Evolutionary conservation across 1,140 invertebrate species (phyloP).

Genomic region (Ceratitis capitata): DNA sequence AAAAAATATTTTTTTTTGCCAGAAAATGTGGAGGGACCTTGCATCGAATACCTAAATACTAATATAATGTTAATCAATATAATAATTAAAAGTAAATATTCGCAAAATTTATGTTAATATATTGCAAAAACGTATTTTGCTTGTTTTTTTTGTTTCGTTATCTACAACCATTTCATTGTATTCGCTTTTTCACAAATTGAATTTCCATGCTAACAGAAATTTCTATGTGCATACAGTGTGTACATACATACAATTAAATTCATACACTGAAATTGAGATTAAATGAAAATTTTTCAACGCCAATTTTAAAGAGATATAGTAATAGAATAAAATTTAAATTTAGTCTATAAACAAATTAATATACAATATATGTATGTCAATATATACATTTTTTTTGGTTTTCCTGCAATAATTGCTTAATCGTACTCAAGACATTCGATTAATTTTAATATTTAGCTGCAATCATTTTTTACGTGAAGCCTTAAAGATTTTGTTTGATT

Average conservation of each 20-base stretch:
- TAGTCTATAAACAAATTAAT: not conserved
- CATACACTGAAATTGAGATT: not conserved
- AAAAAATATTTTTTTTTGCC: not conserved
- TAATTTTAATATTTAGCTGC: no score
- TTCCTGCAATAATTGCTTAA: not conserved
- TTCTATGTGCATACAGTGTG: not conserved
- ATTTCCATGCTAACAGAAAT: not conserved
- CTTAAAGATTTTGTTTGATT: not conserved
- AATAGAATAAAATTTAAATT: not conserved
- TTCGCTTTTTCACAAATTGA: not conserved
- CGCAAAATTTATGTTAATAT: not conserved
- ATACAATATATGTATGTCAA: not conserved
- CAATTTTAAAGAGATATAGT: not conserved
- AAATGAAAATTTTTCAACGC: not conserved
- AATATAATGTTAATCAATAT: not conserved
- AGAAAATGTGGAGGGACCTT: conserved; percentile 20
- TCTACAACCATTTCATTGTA: conserved; percentile 17
- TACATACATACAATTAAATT: not conserved
- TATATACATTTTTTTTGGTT: conserved; percentile 22
- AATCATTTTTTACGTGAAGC: no score
- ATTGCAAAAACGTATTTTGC: not conserved
- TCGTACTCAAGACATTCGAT: not conserved
- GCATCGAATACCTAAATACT: conserved; percentile 22
- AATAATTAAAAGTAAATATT: conserved; percentile 27
- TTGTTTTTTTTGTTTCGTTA: not conserved